phyloP scores from a whole-genome alignment of 2,113 vertebrate genomes.

The Tautogolabrus adspersus region DNA sequence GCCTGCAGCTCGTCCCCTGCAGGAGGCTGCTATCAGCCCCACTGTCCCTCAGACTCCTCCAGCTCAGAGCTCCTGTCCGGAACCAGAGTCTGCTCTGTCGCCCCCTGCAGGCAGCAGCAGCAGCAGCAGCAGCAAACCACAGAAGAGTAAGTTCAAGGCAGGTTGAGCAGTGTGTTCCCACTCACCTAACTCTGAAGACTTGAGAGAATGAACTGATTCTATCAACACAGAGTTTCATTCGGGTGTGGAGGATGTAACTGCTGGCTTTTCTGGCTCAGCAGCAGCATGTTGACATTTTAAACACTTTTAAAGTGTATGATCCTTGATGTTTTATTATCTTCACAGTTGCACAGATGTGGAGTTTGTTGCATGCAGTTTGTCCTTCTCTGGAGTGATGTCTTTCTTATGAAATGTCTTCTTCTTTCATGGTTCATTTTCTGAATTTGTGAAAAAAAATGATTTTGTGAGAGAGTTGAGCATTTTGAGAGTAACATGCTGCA shows the following conservation, averaged over 20 bases:
- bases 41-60: constrained; percentile 82
- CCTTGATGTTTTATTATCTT: no score
- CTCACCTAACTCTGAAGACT: not conserved
- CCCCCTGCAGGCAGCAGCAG: constrained; percentile 78
- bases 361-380: not conserved
- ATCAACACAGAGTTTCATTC: constrained; percentile 25
- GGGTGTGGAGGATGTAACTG: constrained; percentile 5
- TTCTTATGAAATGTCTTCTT: no score
- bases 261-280: constrained; percentile 19
- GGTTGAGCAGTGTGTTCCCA: constrained; percentile 15
- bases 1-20: constrained; percentile 85
- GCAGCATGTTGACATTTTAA: constrained; percentile 12
- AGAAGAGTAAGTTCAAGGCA: constrained; percentile 74
- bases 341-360: not conserved
- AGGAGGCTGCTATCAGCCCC: constrained; percentile 82
- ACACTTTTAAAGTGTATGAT: no score
- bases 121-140: constrained; percentile 78
- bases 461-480: no score
- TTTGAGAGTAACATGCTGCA: no score
- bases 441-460: no score
- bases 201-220: not conserved
- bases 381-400: not conserved
- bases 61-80: constrained; percentile 81
- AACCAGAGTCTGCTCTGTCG: constrained; percentile 81
- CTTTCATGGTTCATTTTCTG: no score